Evolutionary conservation across 2,797 vertebrate species (phyloP).

Genomic region (Paramormyrops hopkinsi): DNA sequence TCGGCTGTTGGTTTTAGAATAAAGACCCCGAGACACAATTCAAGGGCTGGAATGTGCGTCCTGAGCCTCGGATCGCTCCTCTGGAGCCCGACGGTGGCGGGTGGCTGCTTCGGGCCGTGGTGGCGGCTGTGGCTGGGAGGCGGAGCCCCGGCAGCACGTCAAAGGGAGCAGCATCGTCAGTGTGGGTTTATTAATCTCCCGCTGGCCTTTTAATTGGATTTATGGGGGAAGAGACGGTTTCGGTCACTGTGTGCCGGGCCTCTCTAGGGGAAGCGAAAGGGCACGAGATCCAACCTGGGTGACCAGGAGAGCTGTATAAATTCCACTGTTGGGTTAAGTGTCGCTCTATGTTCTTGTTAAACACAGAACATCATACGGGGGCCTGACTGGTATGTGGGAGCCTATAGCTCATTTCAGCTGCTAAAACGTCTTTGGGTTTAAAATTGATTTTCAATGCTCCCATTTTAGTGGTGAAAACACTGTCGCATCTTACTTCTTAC

Average conservation of each 20-base stretch:
- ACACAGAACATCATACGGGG: background rate
- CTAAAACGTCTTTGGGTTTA: background rate
- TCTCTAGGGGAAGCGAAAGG: conserved; percentile 3
- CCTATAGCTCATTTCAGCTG: background rate
- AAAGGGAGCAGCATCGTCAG: background rate
- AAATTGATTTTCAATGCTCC: background rate
- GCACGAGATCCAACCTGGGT: background rate
- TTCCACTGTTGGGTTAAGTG: background rate
- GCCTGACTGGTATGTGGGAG: background rate
- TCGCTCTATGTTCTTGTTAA: background rate
- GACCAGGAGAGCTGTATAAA: background rate
- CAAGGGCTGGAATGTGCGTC: background rate
- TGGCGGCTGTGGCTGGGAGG: background rate
- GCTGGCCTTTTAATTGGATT: conserved; percentile 37
- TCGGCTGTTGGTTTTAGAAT: background rate
- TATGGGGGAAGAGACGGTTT: conserved; percentile 9
- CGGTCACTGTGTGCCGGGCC: background rate
- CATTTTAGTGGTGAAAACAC: background rate
- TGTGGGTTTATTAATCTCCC: conserved; percentile 22
- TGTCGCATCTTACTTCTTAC: background rate
- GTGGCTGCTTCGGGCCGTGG: background rate
- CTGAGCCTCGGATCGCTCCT: background rate
- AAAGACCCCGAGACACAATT: background rate
- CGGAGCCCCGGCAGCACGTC: background rate
- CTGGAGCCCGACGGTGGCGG: background rate